Evolutionary conservation across 2,888 invertebrate genomes (phyloP), one percentile per base, ranked within the genome.

Genomic region (Sarcophaga caerulescens): DNA sequence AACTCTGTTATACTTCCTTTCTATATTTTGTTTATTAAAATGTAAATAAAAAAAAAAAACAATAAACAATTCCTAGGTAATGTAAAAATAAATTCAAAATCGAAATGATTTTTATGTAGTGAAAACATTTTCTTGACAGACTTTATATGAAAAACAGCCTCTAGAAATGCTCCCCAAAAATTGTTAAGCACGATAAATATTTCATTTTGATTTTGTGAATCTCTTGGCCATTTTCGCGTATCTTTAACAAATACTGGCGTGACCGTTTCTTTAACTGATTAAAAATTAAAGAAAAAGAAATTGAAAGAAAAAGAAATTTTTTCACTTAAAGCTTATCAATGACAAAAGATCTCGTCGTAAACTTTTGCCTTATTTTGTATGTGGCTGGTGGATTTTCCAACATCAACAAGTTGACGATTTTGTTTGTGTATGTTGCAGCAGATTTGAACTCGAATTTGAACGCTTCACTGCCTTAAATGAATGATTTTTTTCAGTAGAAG

Each of bases 281-380:
- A 68, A 75, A 84, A 17, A 45, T 57, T 21, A 35, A 8, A 44
- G 23, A 45, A 66, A 59, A 59, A 6, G 14, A 60, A 21, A n/a
- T 3, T 11, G 8, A 71, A 45, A n/a, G 44, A 68, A 68, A 44
- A 52, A 11, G 17, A 19, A 68, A 35, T 45, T 19, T 79, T 74
- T 78, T 78, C 63, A 69, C 59, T 70, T 75, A 65, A 75, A 77
- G 63, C 25, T 79, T 80, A 80, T 84, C 84, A 84, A 25, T 44
- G 59, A 76, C 23, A 5, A 65, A 70, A 84, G 65, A 84, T 80
- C 79, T 75, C 12, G 69, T 52, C 4, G 35, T 70, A 65, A 65
- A 63, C 79, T 47, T 66, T 84, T 47, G 70, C 59, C 69, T 65
- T 73, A 62, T 44, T 68, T 6, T 62, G n/a, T 73, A 62, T 74